Base-by-base conservation (phyloP, 2,888 invertebrate genomes). In the Hedychridium roseum region DNA sequence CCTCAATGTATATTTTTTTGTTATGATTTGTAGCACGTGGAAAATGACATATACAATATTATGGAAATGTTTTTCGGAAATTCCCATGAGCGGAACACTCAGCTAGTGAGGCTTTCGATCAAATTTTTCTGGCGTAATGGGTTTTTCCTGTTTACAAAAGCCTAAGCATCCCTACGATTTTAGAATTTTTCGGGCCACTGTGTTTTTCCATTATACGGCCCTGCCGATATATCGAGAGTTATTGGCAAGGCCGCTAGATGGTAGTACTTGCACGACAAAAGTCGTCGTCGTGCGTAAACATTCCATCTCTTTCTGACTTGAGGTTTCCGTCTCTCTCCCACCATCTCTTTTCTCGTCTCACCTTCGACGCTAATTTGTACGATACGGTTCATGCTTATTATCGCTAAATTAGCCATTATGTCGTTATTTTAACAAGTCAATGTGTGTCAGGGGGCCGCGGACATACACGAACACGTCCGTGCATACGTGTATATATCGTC, bases 351-450 rank as follows among this genome's bases (percentile, higher is more conserved):
- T 55, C 60, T 62, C 64, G 68, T 73, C 77, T 78, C 77, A 79
- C 78, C 78, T 79, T 79, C 77, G 73, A 74, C 70, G 71, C 65
- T 79, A 79, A 79, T 79, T 79, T 69, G 74, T 72, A 69, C 74
- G 72, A 73, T 73, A 74, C 67, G 68, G 64, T 75, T 74, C 68
- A 71, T 73, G 72, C 71, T 78, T 73, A 76, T 78, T 78, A 78
- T 78, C 77, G 68, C 69, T 77, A 73, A 76, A 78, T 78, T 79
- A 78, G 74, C 76, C 65, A 79, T 79, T 79, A 79, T 73, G 76
- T 79, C 72, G 73, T 78, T 79, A 78, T 76, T 77, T 78, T 77
- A 79, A 79, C 78, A 72, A 79, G 77, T 78, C 70, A 73, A 79
- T 79, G 76, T 78, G 70, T 78, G 78, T 78, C 78, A 79, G 76